These are phyloP conservation scores for Rhipidura dahli DNA, from an alignment of 2,113 vertebrate genomes.

Conservation along the genomic window DNA sequence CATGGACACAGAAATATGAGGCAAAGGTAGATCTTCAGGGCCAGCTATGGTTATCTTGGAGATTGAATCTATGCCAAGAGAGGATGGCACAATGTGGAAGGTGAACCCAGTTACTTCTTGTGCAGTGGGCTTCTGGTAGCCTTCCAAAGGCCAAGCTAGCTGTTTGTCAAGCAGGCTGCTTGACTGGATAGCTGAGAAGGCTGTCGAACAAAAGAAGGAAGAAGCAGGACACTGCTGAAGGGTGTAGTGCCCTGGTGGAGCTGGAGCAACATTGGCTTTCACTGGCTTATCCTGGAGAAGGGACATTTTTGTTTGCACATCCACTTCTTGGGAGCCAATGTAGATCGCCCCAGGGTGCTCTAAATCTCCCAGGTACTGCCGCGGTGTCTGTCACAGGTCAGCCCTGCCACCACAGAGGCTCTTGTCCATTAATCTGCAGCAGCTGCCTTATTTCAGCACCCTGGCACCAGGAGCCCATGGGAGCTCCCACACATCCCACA, in stretches of 20 bases:
- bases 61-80: background rate
- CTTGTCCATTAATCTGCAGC: background rate
- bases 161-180: background rate
- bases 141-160: background rate
- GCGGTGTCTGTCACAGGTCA: background rate
- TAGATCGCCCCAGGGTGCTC: fast-evolving
- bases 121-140: background rate
- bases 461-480: background rate
- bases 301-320: background rate
- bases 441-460: background rate
- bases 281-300: background rate
- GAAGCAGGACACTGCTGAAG: background rate
- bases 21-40: background rate
- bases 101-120: background rate
- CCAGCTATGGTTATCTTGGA: background rate
- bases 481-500: background rate
- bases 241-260: background rate
- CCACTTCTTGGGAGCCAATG: background rate
- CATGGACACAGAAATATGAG: background rate
- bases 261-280: background rate
- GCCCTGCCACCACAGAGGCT: background rate
- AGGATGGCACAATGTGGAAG: background rate
- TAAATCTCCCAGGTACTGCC: background rate
- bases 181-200: background rate
- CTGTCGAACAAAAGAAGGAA: background rate